Evolutionary conservation across 2,888 invertebrate species (phyloP).

Genomic region (Philopedon plagiatum): DNA sequence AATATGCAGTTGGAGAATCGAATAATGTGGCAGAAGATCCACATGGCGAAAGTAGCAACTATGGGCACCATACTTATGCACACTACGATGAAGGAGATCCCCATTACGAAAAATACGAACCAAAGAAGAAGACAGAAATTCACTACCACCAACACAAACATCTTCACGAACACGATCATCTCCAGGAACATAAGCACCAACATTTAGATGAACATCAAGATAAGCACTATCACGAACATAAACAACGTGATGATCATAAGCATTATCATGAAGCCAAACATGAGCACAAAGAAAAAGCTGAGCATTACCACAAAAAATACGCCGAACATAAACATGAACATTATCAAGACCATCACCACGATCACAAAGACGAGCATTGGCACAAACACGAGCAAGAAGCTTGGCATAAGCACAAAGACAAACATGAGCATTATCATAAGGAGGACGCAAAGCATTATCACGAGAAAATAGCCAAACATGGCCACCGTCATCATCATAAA

Average conservation of each 20-base stretch:
- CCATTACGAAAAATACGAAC: conserved; percentile 1
- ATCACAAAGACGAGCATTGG: conserved; percentile 53
- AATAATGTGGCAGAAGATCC: background rate
- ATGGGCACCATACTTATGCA: background rate
- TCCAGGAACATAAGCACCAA: conserved; percentile 58
- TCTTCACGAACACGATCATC: conserved; percentile 61
- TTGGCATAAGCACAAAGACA: conserved; percentile 53
- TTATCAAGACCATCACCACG: conserved; percentile 37
- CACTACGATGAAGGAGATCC: conserved; percentile 3
- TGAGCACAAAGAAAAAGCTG: conserved; percentile 38
- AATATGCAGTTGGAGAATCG: background rate
- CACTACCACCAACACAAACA: conserved; percentile 64
- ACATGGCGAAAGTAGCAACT: conserved; percentile 13
- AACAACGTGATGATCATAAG: conserved; percentile 49
- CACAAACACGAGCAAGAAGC: conserved; percentile 39
- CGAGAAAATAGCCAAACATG: conserved; percentile 47
- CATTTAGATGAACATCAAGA: conserved; percentile 38
- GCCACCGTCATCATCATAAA: conserved; percentile 42
- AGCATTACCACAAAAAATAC: conserved; percentile 51
- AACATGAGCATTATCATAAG: conserved; percentile 51
- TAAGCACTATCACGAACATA: conserved; percentile 52
- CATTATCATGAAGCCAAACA: conserved; percentile 53
- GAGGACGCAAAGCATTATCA: conserved; percentile 48
- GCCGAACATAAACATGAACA: conserved; percentile 52
- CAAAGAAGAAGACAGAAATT: conserved; percentile 56